Evolutionary conservation across 2,113 vertebrate genomes (phyloP), one percentile per base, ranked within the genome.

Genomic region (Recurvirostra avosetta): DNA sequence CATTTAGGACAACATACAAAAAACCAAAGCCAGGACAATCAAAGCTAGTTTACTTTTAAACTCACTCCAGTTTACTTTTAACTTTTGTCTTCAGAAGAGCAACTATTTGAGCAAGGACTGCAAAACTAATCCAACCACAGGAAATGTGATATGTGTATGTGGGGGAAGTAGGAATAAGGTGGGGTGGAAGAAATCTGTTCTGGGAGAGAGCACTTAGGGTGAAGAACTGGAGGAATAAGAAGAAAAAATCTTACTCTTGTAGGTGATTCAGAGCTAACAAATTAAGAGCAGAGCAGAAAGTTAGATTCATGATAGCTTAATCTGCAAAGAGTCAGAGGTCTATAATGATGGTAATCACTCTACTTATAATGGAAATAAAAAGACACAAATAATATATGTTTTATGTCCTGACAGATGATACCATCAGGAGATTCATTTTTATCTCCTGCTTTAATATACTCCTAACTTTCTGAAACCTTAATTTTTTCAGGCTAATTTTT

Each of bases 11-110:
- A 78, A 47, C 9, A 16, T 29, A 80, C 34, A 49, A 55, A 75
- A 91, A 84, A 77, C 40, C 71, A 89, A 92, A 96, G 78, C 56
- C 52, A 81, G 84, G 34, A 73, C 49, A 95, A 86, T 88, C 56
- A 74, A 84, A 94, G 56, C 50, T 73, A 63, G 56, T 86, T 94
- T 93, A 93, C 81, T 77, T 90, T 83, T 58, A 92, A 90, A 90
- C 77, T 94, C 74, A 92, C 78, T 25, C 32, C 45, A 55, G 83
- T 77, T 91, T 86, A 86, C 83, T 91, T 94, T 83, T 58, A 92
- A 90, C 58, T 94, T 86, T 34, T 90, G 88, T 71, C 92, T 95
- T 65, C 55, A 77, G 50, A 88, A 77, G 32, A 90, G 66, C 19
- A 73, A n/a, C 43, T 92, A 4, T 59, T 78, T 94, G 52, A 93